Evolutionary conservation across 1,140 invertebrate genomes (phyloP).

Genomic region (Druon quercuslanigerum): DNA sequence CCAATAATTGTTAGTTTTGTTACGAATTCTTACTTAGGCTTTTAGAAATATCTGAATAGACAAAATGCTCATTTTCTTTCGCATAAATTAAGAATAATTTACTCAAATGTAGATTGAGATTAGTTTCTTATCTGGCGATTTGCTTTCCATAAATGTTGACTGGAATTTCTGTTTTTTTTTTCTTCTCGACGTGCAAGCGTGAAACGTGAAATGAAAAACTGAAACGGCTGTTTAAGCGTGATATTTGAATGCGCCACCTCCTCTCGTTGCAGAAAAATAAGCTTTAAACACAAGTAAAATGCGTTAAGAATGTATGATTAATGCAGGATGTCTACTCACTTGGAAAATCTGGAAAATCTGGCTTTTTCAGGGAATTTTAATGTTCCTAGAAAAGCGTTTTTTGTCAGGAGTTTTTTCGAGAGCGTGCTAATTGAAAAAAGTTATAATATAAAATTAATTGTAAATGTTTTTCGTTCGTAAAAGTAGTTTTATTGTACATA

Average conservation of each 20-base stretch:
- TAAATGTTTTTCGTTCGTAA: no score
- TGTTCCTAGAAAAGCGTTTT: no score
- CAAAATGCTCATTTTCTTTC: no score
- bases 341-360: background rate
- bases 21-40: background rate
- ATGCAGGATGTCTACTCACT: no score
- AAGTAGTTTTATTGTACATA: no score
- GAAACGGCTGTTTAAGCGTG: conserved; percentile 51
- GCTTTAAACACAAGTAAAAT: conserved; percentile 42
- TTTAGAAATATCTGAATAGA: no score
- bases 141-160: no score
- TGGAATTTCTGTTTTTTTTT: background rate
- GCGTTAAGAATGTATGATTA: conserved; percentile 46
- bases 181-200: conserved; percentile 44
- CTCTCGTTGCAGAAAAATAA: conserved; percentile 52
- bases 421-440: no score
- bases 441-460: no score
- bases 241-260: conserved; percentile 45
- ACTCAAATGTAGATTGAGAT: conserved; percentile 9
- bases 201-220: background rate
- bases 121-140: background rate
- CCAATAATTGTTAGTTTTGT: background rate
- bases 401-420: no score
- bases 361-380: no score
- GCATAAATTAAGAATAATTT: no score